These are phyloP conservation scores for Elephantulus edwardii DNA, from an alignment of 2,113 vertebrate genomes.

Conservation along the genomic window DNA sequence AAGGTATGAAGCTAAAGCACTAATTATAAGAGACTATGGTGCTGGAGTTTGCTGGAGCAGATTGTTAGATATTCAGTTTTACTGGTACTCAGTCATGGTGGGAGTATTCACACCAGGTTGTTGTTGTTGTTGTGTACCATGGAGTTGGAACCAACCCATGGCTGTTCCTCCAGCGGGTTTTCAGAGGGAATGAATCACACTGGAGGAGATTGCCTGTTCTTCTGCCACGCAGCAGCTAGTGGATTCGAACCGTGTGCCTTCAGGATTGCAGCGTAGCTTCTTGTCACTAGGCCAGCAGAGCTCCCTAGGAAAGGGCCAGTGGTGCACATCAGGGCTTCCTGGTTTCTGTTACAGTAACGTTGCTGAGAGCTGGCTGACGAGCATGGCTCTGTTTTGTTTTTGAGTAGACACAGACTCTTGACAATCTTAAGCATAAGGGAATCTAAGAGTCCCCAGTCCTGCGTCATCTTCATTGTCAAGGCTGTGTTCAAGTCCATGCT, in stretches of 20 bases:
- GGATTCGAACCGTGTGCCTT: too few species aligned
- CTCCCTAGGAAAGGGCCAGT: background rate
- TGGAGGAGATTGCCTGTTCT: too few species aligned
- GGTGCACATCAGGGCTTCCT: rapidly evolving
- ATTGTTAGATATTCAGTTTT: background rate
- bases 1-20: too few species aligned
- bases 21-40: too few species aligned
- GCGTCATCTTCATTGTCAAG: background rate
- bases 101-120: background rate
- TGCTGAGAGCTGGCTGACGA: background rate
- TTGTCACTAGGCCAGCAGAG: too few species aligned
- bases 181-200: too few species aligned
- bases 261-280: too few species aligned
- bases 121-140: too few species aligned
- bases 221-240: too few species aligned
- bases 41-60: too few species aligned
- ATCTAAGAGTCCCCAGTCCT: background rate
- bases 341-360: rapidly evolving
- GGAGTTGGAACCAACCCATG: too few species aligned
- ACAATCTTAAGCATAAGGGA: background rate
- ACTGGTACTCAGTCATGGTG: background rate
- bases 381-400: background rate
- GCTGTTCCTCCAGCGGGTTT: too few species aligned
- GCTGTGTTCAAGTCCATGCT: background rate
- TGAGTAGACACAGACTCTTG: background rate